Evolutionary conservation across 2,797 vertebrate species (phyloP).

Genomic region (Pangasius macronema): DNA sequence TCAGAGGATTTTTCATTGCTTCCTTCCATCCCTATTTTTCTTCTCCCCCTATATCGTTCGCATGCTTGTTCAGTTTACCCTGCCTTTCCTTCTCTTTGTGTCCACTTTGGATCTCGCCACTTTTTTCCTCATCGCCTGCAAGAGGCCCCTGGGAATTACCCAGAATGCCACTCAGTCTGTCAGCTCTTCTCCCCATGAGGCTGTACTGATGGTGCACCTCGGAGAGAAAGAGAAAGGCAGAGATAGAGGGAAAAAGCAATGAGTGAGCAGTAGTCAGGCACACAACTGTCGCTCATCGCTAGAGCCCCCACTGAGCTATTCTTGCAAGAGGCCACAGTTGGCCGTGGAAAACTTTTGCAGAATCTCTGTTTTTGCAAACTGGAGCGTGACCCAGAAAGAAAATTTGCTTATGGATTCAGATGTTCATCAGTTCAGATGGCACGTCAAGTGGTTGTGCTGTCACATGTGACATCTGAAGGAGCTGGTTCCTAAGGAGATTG

Average conservation of each 20-base stretch:
- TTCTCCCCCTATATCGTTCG: neutral
- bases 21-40: neutral
- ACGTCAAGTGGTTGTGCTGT: neutral
- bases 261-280: conserved; percentile 34
- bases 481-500: neutral
- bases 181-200: conserved; percentile 47
- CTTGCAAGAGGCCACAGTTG: conserved; percentile 30
- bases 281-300: conserved; percentile 29
- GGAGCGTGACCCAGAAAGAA: conserved; percentile 3
- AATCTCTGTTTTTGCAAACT: conserved; percentile 15
- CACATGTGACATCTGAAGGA: conserved; percentile 1
- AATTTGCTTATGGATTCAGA: conserved; percentile 13
- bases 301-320: conserved; percentile 46
- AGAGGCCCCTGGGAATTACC: conserved; percentile 51
- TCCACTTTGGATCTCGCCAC: conserved; percentile 31
- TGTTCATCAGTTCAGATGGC: neutral
- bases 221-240: conserved; percentile 41
- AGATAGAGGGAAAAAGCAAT: conserved; percentile 30
- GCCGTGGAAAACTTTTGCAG: conserved; percentile 46
- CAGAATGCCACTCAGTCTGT: conserved; percentile 52
- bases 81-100: conserved; percentile 21
- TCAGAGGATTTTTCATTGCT: conserved; percentile 2
- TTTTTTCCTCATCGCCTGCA: conserved; percentile 30
- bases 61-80: conserved; percentile 10
- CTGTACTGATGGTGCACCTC: conserved; percentile 42